Evolutionary conservation across 2,113 vertebrate genomes (phyloP).

Genomic region (Leucopsar rothschildi): DNA sequence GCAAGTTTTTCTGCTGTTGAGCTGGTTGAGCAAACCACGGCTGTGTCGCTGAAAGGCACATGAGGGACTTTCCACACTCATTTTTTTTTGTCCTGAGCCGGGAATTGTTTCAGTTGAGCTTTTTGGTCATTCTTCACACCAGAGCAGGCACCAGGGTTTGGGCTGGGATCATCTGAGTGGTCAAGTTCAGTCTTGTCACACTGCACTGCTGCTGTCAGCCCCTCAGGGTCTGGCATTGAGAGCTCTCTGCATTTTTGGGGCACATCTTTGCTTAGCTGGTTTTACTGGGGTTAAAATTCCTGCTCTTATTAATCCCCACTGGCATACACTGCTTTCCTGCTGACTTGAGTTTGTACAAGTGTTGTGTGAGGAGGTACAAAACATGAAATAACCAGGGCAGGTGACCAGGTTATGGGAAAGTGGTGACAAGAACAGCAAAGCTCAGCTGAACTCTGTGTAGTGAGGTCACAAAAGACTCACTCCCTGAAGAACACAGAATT

Average conservation of each 20-base stretch:
- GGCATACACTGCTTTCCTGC: background rate
- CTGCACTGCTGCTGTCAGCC: background rate
- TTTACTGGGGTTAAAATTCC: constrained; percentile 19
- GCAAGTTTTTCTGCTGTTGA: background rate
- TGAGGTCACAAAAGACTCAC: background rate
- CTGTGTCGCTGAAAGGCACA: background rate
- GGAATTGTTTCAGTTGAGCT: background rate
- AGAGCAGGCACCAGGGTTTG: background rate
- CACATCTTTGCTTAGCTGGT: constrained; percentile 34
- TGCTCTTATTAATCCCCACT: background rate
- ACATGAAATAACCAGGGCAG: background rate
- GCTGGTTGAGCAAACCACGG: background rate
- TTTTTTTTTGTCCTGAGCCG: background rate
- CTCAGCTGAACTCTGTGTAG: background rate
- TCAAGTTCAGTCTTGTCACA: background rate
- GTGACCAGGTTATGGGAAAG: background rate
- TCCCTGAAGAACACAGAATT: background rate
- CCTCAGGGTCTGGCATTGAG: background rate
- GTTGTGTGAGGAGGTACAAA: background rate
- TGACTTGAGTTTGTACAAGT: background rate
- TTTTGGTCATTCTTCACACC: background rate
- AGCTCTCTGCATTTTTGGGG: background rate
- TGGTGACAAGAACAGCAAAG: background rate
- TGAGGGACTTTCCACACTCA: background rate
- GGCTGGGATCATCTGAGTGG: background rate